These are phyloP conservation scores for Leucophenga varia DNA, from an alignment of 1,140 invertebrate species.

Conservation along the genomic window DNA sequence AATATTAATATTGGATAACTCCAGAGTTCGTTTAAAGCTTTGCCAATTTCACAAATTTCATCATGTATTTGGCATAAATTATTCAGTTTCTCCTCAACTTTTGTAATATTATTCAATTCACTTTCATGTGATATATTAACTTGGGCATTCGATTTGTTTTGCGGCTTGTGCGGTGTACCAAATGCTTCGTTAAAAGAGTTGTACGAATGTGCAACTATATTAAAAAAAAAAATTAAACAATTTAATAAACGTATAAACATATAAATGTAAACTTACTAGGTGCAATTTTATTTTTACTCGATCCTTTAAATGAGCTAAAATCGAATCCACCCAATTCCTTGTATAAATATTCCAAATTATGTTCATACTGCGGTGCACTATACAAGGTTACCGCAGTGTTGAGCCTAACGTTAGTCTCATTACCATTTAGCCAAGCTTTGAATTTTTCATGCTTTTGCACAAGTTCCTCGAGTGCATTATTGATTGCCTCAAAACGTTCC, in stretches of 20 bases:
- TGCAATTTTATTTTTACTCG: conserved; percentile 34
- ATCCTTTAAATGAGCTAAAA: conserved; percentile 21
- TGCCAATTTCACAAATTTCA: conserved; percentile 55
- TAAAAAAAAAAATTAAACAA: too few species aligned
- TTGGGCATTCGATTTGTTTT: conserved; percentile 16
- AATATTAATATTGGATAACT: conserved; percentile 52
- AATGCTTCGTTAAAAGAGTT: conserved; percentile 37
- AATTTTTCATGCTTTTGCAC: conserved; percentile 39
- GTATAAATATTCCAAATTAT: conserved; percentile 42
- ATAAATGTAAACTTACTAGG: conserved; percentile 27
- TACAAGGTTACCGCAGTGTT: conserved; percentile 5
- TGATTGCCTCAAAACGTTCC: conserved; percentile 46
- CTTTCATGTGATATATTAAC: conserved; percentile 42
- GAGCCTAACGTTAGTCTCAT: conserved; percentile 3
- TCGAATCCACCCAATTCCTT: conserved; percentile 41
- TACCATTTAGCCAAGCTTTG: conserved; percentile 28
- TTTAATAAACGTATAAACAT: background rate
- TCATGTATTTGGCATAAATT: conserved; percentile 54
- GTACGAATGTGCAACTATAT: conserved; percentile 36
- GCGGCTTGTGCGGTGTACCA: conserved; percentile 14
- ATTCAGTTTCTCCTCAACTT: conserved; percentile 53
- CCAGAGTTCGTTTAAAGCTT: conserved; percentile 48
- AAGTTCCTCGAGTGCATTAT: conserved; percentile 36
- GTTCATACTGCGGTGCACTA: conserved; percentile 35
- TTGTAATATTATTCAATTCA: conserved; percentile 35